These are phyloP conservation scores for Gadopsis marmoratus DNA, from an alignment of 2,797 vertebrate species.

Conservation along the genomic window DNA sequence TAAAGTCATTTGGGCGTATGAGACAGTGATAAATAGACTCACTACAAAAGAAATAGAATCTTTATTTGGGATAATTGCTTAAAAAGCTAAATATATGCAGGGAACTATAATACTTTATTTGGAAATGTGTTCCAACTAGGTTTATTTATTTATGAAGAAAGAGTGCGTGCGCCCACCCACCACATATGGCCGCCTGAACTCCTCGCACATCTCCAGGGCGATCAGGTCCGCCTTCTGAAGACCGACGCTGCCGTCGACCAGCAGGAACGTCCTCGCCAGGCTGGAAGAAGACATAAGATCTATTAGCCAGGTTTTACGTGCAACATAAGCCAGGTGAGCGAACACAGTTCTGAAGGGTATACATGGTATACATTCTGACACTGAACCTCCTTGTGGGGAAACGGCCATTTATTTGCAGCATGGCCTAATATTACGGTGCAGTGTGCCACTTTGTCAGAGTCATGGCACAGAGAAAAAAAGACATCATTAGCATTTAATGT, in stretches of 20 bases:
- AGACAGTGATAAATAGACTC: not conserved
- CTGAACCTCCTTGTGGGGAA: slow-evolving; percentile 34
- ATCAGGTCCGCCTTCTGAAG: slow-evolving; percentile 88
- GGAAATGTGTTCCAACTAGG: too few species aligned
- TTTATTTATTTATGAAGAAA: not conserved
- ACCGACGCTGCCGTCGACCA: slow-evolving; percentile 91
- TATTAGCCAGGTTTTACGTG: not conserved
- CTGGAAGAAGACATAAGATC: slow-evolving; percentile 69
- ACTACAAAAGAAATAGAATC: not conserved
- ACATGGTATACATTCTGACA: not conserved
- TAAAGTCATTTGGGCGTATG: not conserved
- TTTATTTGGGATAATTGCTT: not conserved
- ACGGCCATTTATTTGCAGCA: not conserved
- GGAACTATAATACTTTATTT: not conserved
- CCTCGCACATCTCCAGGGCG: slow-evolving; percentile 96
- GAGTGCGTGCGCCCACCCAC: slow-evolving; percentile 75
- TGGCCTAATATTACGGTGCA: not conserved
- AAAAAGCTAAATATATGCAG: too few species aligned
- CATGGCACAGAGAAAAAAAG: not conserved
- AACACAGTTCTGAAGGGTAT: too few species aligned
- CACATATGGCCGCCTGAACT: slow-evolving; percentile 92
- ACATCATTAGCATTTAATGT: not conserved
- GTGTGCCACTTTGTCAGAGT: not conserved
- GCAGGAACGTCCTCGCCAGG: slow-evolving; percentile 92
- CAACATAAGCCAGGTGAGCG: not conserved